These are phyloP conservation scores for Thalassaphorura encarpata DNA, from an alignment of 1,140 invertebrate genomes.

Conservation along the genomic window DNA sequence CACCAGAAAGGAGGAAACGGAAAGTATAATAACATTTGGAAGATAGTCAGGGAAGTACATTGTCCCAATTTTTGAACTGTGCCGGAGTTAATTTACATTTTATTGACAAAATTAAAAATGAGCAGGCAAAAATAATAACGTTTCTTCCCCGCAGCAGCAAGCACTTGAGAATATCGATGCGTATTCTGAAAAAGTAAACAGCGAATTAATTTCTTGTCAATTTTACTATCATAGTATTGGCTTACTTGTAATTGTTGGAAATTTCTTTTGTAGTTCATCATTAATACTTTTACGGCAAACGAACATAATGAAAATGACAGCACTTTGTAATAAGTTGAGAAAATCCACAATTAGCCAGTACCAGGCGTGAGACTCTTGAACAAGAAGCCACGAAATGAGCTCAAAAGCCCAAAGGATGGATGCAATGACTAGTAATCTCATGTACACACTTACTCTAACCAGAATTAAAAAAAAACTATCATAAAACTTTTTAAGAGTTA, in stretches of 20 bases:
- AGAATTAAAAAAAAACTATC: constrained; percentile 1
- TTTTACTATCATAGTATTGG: not conserved
- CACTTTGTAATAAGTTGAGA: constrained; percentile 70
- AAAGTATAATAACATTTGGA: too few relatives aligned
- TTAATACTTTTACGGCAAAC: not conserved
- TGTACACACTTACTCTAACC: not conserved
- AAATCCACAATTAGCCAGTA: constrained; percentile 42
- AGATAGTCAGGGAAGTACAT: too few relatives aligned
- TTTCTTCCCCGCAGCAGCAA: not conserved
- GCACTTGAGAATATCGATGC: too few relatives aligned
- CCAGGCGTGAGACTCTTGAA: not conserved
- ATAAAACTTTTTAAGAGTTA: not conserved
- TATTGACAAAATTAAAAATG: too few relatives aligned
- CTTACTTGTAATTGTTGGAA: constrained; percentile 5
- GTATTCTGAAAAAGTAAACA: not conserved
- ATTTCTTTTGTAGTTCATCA: constrained; percentile 33
- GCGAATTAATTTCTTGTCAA: not conserved
- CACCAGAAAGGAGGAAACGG: too few relatives aligned
- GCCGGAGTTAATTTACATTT: too few relatives aligned
- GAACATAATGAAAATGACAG: constrained; percentile 69
- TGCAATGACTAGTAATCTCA: not conserved
- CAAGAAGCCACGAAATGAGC: constrained; percentile 1
- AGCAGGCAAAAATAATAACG: too few relatives aligned
- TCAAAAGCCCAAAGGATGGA: not conserved
- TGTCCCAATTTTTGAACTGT: too few relatives aligned